These are phyloP conservation scores for Brachionus koreanus DNA, from an alignment of 1,140 invertebrate species.

Conservation along the genomic window DNA sequence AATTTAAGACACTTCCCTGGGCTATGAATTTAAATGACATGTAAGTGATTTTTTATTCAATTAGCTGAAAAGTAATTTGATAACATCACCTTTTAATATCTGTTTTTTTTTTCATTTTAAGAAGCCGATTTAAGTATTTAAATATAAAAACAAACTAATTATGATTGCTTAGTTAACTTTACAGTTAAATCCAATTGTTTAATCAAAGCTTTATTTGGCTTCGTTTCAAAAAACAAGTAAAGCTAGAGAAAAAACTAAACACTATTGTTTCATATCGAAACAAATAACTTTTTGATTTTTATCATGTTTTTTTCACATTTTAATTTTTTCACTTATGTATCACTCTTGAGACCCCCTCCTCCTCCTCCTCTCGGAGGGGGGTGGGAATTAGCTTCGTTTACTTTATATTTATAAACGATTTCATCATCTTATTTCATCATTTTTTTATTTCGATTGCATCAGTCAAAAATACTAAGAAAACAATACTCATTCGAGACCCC, in stretches of 20 bases:
- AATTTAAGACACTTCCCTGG: too few relatives aligned
- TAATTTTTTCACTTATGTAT: conserved; percentile 11
- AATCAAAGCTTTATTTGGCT: background rate
- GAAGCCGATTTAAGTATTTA: background rate
- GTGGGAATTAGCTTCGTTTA: background rate
- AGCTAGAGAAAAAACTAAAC: background rate
- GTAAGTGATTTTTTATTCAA: background rate
- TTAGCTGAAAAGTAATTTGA: too few relatives aligned
- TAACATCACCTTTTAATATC: background rate
- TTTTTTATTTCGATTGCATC: conserved; percentile 41
- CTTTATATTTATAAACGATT: conserved; percentile 19
- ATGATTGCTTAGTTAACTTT: background rate
- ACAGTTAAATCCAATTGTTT: background rate
- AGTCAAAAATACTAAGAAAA: conserved; percentile 1
- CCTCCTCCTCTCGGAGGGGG: background rate
- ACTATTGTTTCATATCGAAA: background rate
- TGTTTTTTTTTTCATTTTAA: background rate
- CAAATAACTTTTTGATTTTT: background rate
- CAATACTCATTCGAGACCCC: background rate
- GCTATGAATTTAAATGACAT: background rate
- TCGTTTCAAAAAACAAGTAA: background rate
- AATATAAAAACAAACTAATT: too few relatives aligned
- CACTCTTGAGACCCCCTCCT: background rate
- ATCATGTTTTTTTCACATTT: conserved; percentile 37
- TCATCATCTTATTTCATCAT: conserved; percentile 45